Conservation (phyloP, 2,888 invertebrate genomes). For the Cartodere bifasciata region DNA sequence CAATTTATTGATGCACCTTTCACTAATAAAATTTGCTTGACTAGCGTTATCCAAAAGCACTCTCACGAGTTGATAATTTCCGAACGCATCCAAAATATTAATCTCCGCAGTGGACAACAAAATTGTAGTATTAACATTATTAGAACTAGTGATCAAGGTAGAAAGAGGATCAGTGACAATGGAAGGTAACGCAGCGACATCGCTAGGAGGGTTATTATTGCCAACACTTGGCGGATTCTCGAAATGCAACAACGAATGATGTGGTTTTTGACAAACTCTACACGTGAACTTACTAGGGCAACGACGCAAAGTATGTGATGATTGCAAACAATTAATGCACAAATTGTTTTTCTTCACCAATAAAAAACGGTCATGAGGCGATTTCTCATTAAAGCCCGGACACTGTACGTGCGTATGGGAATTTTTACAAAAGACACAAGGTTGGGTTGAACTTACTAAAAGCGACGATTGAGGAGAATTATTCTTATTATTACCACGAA, state of each 20-base stretch:
- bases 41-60: background rate
- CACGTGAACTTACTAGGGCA: too few species aligned
- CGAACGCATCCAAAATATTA: background rate
- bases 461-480: too few species aligned
- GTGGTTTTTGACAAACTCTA: slow-evolving; percentile 1
- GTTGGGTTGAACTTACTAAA: background rate
- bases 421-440: background rate
- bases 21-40: background rate
- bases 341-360: slow-evolving; percentile 1
- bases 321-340: slow-evolving; percentile 2
- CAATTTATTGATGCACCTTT: background rate
- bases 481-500: too few species aligned
- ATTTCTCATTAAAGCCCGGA: background rate
- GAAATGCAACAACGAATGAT: slow-evolving; percentile 1
- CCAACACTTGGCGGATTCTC: background rate
- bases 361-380: background rate
- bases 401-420: background rate
- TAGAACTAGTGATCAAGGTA: too few species aligned
- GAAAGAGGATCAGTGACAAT: too few species aligned
- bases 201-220: too few species aligned
- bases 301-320: too few species aligned
- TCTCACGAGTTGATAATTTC: slow-evolving; percentile 3
- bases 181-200: too few species aligned
- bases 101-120: too few species aligned
- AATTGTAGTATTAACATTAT: too few species aligned